Percentiles rank a stretch among this genome's conserved stretches.
phyloP scores from a whole-genome alignment of 2,113 vertebrate genomes.

The crab-eating macaque (Macaca fascicularis) region T2T-MFA8v1.1 NC_088375.1:62595001-62595500 shows the following conservation, averaged over 20 bases:
- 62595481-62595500: no score
- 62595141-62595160: not conserved
- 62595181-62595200: not conserved
- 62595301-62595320: not conserved
- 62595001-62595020: not conserved
- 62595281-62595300: accelerated
- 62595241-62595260: not conserved
- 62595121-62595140: not conserved
- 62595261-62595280: not conserved
- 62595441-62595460: no score
- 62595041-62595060: accelerated
- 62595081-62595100: not conserved
- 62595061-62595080: not conserved
- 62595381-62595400: not conserved
- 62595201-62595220: not conserved
- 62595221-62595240: not conserved
- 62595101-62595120: accelerated
- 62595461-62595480: no score
- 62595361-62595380: slow-evolving; percentile 28
- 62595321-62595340: not conserved
- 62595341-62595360: not conserved
- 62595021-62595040: not conserved
- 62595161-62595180: not conserved
- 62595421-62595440: no score
- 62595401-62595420: not conserved